Evolutionary conservation across 2,888 invertebrate genomes (phyloP), one percentile per base, ranked within the genome.

Genomic region (Epistrophe eligans): DNA sequence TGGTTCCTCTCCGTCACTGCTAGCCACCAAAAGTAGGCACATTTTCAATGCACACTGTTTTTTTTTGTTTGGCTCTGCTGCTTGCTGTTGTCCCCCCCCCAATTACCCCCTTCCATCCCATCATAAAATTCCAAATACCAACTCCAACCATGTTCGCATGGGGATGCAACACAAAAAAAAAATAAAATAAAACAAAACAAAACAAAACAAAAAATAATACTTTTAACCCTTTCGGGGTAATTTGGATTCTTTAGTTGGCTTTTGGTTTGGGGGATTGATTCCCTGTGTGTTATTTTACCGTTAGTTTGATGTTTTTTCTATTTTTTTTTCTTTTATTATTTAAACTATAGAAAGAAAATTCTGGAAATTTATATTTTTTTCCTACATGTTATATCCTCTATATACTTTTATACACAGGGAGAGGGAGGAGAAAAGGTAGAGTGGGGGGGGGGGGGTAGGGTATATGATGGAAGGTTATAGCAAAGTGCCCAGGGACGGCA

Each of bases 231-330:
- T 85, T 85, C 50, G 79, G 74, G 83, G 74, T 83, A 83, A 87
- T 83, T 87, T 83, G 73, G 76, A 87, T 66, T 79, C 87, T 72
- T 82, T 62, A 77, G 72, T 77, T 66, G 55, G 73, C 67, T 83
- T 79, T 62, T 62, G 73, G 79, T 83, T 83, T 66, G 52, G 79
- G 64, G 87, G 83, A 83, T 79, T 83, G 87, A 83, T 87, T 87
- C 72, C n/a, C 57, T 52, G 35, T 74, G 74, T 82, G 77, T 85
- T 84, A 66, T 84, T 77, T 80, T 60, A 67, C 72, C 77, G 80
- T 84, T 84, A 84, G 84, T 84, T 80, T 80, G 71, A 79, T 84
- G 50, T 71, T 79, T 50, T 67, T 70, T 35, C 52, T 40, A 52
- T 71, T 71, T 84, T 67, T 62, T 60, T 17, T 55, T 40, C 11